A percentile compares a stretch with the other conserved stretches of the same genome.
Conservation (phyloP, 2,797 vertebrate genomes). For the Pangasius macronema region DNA sequence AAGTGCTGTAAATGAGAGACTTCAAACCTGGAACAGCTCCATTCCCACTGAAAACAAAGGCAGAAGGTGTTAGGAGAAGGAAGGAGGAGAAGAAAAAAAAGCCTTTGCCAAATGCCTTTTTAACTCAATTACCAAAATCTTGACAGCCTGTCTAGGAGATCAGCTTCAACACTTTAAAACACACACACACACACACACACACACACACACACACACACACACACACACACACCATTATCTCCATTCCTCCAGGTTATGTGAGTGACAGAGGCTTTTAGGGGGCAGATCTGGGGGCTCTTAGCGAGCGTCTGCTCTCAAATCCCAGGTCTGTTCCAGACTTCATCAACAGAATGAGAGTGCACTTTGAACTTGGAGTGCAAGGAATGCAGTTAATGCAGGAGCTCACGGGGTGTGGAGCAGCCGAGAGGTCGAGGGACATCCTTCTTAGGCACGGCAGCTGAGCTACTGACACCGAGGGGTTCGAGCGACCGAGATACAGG, state of each 20-base stretch:
- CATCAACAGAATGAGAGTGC: slow-evolving; percentile 48
- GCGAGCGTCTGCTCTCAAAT: slow-evolving; percentile 41
- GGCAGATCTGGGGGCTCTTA: slow-evolving; percentile 11
- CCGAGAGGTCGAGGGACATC: neutral
- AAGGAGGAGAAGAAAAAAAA: neutral
- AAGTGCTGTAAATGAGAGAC: slow-evolving; percentile 49
- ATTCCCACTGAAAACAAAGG: slow-evolving; percentile 42
- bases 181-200: neutral
- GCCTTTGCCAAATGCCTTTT: slow-evolving; percentile 23
- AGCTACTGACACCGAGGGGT: neutral
- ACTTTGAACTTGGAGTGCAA: slow-evolving; percentile 59
- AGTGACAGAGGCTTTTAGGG: slow-evolving; percentile 18
- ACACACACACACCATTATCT: slow-evolving; percentile 22
- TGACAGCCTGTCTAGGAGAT: slow-evolving; percentile 29
- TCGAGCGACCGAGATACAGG: neutral
- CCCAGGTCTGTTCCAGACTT: slow-evolving; percentile 31
- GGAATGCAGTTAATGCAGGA: slow-evolving; percentile 56
- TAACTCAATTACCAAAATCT: slow-evolving; percentile 30
- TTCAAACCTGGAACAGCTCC: slow-evolving; percentile 26
- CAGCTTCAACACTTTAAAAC: slow-evolving; percentile 7
- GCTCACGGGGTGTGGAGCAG: slow-evolving; percentile 2
- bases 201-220: neutral
- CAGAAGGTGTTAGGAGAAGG: slow-evolving; percentile 20
- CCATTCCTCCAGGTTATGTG: slow-evolving; percentile 31
- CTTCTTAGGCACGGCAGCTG: neutral